Percentiles rank a stretch among this genome's conserved stretches.
Conservation (phyloP, 1,140 invertebrate species). For the honey bee (Apis mellifera) region DNA sequence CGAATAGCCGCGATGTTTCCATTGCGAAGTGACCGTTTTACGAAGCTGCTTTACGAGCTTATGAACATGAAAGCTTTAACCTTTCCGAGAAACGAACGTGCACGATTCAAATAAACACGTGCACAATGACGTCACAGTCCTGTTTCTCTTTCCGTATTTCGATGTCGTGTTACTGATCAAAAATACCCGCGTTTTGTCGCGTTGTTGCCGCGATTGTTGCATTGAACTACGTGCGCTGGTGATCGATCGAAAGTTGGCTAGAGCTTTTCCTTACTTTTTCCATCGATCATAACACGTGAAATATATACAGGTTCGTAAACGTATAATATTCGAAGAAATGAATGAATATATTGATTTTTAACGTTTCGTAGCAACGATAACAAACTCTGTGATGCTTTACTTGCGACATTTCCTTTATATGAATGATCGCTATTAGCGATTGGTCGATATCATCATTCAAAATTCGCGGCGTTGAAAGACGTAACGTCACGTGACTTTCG, state of each 20-base stretch:
- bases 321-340: neutral
- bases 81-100: slow-evolving; percentile 62
- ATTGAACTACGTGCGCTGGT: slow-evolving; percentile 18
- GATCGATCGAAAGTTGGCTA: slow-evolving; percentile 1
- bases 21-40: slow-evolving; percentile 26
- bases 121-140: slow-evolving; percentile 67
- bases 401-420: neutral
- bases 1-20: slow-evolving; percentile 7
- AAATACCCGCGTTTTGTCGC: slow-evolving; percentile 60
- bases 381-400: neutral
- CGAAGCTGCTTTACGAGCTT: slow-evolving; percentile 25
- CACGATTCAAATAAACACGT: slow-evolving; percentile 73
- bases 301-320: neutral
- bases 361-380: neutral
- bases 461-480: neutral
- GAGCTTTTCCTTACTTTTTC: too few species aligned
- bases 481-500: neutral
- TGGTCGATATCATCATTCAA: neutral
- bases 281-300: too few species aligned
- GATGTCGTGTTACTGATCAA: slow-evolving; percentile 25
- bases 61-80: slow-evolving; percentile 55
- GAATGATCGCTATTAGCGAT: neutral
- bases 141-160: neutral
- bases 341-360: slow-evolving; percentile 7
- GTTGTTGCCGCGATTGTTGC: slow-evolving; percentile 60